A percentile compares a stretch with the other conserved stretches of the same genome.
Conservation (phyloP, 2,113 vertebrate species). For the Thermophis baileyi region DNA sequence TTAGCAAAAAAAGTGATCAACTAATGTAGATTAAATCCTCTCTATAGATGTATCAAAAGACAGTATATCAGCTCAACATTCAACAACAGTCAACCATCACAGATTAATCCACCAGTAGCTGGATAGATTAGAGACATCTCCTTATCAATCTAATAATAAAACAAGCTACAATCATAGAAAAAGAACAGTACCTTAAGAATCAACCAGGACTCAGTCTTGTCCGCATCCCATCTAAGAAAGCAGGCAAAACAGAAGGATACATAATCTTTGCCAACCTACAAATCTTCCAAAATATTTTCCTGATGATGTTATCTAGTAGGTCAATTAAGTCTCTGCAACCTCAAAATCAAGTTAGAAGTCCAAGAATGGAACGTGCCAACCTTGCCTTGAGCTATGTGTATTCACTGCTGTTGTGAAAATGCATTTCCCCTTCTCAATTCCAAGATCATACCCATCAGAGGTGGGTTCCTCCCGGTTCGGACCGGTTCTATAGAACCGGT, state of each 20-base stretch:
- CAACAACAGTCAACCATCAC: background rate
- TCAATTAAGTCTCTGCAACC: background rate
- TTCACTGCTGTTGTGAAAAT: background rate
- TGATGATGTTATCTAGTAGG: background rate
- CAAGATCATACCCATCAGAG: accelerated
- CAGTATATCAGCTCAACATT: background rate
- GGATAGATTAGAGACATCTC: background rate
- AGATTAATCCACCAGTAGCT: background rate
- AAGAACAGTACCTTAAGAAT: background rate
- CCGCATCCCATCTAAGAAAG: background rate
- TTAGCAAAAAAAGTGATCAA: background rate
- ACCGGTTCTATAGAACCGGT: no score
- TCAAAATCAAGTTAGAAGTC: background rate
- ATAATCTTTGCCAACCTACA: background rate
- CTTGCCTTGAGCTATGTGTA: background rate
- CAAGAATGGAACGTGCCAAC: background rate
- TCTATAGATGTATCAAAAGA: background rate
- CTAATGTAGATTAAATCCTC: background rate
- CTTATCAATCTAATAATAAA: background rate
- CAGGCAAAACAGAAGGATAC: background rate
- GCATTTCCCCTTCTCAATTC: background rate
- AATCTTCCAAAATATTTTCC: background rate
- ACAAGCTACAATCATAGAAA: background rate
- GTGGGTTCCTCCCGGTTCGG: no score
- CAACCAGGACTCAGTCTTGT: background rate